A percentile compares a stretch with the other conserved stretches of the same genome.
phyloP scores from a whole-genome alignment of 2,113 vertebrate genomes.

The Numida meleagris region DNA sequence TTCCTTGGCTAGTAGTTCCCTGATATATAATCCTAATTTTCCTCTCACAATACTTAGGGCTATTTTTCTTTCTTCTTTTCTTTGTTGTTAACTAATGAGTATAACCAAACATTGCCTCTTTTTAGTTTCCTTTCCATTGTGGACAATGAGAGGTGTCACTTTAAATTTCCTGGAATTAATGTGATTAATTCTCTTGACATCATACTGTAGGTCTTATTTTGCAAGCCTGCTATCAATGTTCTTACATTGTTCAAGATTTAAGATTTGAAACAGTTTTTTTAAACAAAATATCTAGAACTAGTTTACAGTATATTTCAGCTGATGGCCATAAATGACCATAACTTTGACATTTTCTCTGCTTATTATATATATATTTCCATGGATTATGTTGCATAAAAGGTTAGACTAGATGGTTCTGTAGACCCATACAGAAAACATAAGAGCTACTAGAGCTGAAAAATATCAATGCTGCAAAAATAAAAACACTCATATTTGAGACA shows the following conservation, averaged over 20 bases:
- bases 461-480: neutral
- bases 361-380: neutral
- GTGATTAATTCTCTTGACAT: neutral
- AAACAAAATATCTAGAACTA: neutral
- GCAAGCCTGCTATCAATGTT: neutral
- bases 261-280: neutral
- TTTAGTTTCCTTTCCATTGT: neutral
- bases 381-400: neutral
- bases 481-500: rapidly evolving
- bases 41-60: neutral
- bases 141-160: neutral
- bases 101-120: neutral
- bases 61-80: neutral
- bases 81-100: neutral
- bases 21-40: neutral
- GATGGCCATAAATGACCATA: slow-evolving; percentile 17
- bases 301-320: neutral
- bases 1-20: neutral
- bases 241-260: neutral
- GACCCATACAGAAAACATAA: neutral
- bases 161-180: neutral
- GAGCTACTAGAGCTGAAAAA: neutral
- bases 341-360: neutral
- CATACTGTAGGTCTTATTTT: neutral
- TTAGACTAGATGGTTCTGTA: neutral